Evolutionary conservation across 2,888 invertebrate genomes (phyloP).

Genomic region (Dynastes maya): DNA sequence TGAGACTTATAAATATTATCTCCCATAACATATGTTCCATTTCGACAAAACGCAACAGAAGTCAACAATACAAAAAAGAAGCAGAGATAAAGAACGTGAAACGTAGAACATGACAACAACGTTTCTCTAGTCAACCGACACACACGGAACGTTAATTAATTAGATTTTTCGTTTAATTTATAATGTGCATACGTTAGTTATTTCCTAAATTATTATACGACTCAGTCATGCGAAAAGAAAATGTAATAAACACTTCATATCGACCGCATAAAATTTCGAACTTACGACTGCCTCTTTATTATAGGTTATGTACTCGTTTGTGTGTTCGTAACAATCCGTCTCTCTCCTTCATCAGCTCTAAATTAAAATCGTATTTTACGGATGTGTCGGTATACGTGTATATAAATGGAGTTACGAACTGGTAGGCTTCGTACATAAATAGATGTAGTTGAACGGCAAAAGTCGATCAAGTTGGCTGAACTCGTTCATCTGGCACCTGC

Average conservation of each 20-base stretch:
- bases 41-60: neutral
- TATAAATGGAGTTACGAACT: neutral
- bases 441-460: conserved; percentile 52
- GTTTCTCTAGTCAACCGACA: neutral
- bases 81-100: neutral
- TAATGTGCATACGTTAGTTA: conserved; percentile 20
- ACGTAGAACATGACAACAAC: neutral
- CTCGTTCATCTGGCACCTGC: conserved; percentile 62
- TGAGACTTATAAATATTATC: conserved; percentile 4
- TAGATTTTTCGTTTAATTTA: conserved; percentile 42
- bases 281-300: conserved; percentile 57
- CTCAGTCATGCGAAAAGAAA: conserved; percentile 59
- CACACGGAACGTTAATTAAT: conserved; percentile 35
- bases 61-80: neutral
- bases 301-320: conserved; percentile 48
- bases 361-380: conserved; percentile 60
- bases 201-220: conserved; percentile 46
- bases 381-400: neutral
- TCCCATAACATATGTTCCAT: neutral
- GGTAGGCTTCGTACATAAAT: conserved; percentile 4
- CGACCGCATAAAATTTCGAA: conserved; percentile 58
- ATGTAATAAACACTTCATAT: conserved; percentile 61
- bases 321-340: neutral
- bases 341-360: conserved; percentile 44
- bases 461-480: conserved; percentile 62